A percentile compares a stretch with the other conserved stretches of the same genome.
Conservation (phyloP, 1,140 invertebrate species). For the Asobara japonica region DNA sequence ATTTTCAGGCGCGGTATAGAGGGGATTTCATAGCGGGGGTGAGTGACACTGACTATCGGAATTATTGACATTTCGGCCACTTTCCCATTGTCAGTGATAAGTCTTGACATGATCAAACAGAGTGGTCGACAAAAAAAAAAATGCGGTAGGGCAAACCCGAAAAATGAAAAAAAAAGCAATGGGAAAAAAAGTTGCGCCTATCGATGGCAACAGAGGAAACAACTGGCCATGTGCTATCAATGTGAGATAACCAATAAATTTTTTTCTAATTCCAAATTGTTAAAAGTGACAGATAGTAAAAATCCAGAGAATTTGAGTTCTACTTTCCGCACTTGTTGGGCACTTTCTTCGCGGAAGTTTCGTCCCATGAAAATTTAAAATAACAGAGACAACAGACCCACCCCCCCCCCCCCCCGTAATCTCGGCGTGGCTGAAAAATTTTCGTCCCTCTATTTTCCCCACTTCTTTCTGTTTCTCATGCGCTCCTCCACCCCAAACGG, state of each 20-base stretch:
- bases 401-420: background rate
- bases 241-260: too few species aligned
- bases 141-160: background rate
- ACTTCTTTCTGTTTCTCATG: background rate
- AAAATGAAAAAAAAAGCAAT: background rate
- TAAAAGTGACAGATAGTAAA: too few species aligned
- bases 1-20: background rate
- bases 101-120: background rate
- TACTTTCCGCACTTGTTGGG: too few species aligned
- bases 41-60: slow-evolving; percentile 5
- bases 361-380: background rate
- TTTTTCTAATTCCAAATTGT: too few species aligned
- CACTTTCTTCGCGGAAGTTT: too few species aligned
- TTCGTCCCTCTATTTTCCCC: background rate
- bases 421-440: background rate
- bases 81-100: background rate
- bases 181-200: background rate
- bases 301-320: too few species aligned
- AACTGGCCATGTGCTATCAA: too few species aligned
- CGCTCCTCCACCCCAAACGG: slow-evolving; percentile 30
- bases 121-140: background rate
- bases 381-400: background rate
- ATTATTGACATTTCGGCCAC: background rate
- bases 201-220: too few species aligned
- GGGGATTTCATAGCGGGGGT: background rate